Evolutionary conservation across 2,797 vertebrate genomes (phyloP).

Genomic region (Geotrypetes seraphini): DNA sequence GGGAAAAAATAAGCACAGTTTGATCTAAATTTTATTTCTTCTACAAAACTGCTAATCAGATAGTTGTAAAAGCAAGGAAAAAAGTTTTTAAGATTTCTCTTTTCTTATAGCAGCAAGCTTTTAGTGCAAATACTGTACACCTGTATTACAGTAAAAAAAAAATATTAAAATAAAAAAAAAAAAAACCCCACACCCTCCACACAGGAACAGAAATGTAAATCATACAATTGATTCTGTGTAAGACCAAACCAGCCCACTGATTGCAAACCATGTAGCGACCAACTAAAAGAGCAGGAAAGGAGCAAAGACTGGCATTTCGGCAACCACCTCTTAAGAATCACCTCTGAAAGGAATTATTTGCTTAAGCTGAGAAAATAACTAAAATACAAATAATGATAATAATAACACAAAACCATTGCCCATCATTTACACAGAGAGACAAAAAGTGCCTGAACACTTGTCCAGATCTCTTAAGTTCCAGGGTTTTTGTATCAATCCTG

Average conservation of each 20-base stretch:
- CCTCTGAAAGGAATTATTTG: constrained; percentile 24
- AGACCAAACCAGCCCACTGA: constrained; percentile 24
- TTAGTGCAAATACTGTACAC: constrained; percentile 65
- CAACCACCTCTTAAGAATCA: constrained; percentile 28
- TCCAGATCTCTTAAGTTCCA: too few relatives aligned
- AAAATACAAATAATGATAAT: too few relatives aligned
- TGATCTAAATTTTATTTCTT: constrained; percentile 54
- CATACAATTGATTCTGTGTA: constrained; percentile 31
- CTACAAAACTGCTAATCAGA: constrained; percentile 55
- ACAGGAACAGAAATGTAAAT: constrained; percentile 28
- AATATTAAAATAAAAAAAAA: too few relatives aligned
- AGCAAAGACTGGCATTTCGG: constrained; percentile 20
- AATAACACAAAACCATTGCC: not conserved
- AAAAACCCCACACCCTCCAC: too few relatives aligned
- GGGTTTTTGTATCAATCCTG: too few relatives aligned
- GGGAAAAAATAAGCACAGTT: too few relatives aligned
- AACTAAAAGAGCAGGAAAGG: too few relatives aligned
- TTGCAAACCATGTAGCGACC: constrained; percentile 28
- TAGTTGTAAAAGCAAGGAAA: constrained; percentile 46
- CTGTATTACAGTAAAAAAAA: constrained; percentile 47
- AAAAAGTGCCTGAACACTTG: too few relatives aligned
- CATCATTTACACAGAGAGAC: not conserved
- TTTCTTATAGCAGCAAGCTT: constrained; percentile 62
- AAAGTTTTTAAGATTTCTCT: constrained; percentile 43
- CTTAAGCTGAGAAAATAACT: too few relatives aligned